A percentile compares a stretch with the other conserved stretches of the same genome.
Conservation (phyloP, 2,797 vertebrate species). For the Pelobates cultripes region DNA sequence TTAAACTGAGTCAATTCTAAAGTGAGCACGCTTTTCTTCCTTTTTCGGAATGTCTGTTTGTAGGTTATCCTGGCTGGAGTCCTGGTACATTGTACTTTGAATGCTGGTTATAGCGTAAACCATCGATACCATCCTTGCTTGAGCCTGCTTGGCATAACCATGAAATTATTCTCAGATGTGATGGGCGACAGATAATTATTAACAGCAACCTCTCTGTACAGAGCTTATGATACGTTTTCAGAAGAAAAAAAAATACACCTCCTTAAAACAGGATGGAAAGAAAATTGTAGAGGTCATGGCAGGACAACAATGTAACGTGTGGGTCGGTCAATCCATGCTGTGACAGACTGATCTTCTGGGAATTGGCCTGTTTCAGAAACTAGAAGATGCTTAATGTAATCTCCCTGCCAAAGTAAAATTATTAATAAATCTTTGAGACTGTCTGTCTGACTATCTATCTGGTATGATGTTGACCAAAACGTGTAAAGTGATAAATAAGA, state of each 20-base stretch:
- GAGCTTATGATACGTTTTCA: conserved; percentile 2
- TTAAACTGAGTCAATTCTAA: conserved; percentile 21
- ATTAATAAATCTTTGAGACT: too few species aligned
- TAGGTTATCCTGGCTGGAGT: conserved; percentile 1
- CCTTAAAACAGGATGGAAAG: neutral
- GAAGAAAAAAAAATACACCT: neutral
- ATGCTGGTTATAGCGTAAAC: neutral
- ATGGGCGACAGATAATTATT: conserved; percentile 31
- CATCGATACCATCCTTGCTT: conserved; percentile 41
- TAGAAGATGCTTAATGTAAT: too few species aligned
- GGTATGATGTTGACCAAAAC: too few species aligned
- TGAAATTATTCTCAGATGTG: conserved; percentile 51
- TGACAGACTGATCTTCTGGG: too few species aligned
- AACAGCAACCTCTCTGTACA: conserved; percentile 8
- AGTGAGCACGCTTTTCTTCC: neutral
- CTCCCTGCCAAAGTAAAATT: too few species aligned
- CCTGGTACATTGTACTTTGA: neutral
- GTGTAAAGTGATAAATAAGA: too few species aligned
- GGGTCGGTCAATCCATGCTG: too few species aligned
- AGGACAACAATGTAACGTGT: conserved; percentile 9
- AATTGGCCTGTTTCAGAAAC: too few species aligned
- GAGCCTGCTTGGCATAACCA: conserved; percentile 6
- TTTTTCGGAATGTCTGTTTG: neutral
- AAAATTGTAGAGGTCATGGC: conserved; percentile 29
- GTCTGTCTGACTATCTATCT: too few species aligned